Evolutionary conservation across 2,113 vertebrate species (phyloP), one percentile per base, ranked within the genome.

Genomic region (Muscicapa adusta): DNA sequence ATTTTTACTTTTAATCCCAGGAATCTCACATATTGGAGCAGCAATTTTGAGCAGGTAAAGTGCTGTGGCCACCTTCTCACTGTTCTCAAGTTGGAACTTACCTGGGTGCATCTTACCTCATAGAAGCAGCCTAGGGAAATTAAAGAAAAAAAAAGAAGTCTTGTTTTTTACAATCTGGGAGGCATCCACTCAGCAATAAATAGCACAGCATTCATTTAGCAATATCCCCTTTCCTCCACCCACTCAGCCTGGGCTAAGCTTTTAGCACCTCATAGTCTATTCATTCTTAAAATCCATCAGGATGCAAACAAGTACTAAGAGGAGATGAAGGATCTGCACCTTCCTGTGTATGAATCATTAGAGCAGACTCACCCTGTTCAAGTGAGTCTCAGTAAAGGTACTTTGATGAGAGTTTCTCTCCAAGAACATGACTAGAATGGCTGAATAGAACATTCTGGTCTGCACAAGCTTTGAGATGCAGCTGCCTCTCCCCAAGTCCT

Each of bases 111-210:
- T 53, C 17, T 50, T 77, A 50, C 34, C 33, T 94, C 51, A 34
- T 68, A 77, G 51, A 81, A 13, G 26, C 25, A 77, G 45, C 60
- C 60, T 38, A 8, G 8, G 8, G 8, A n/a, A n/a, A n/a, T n/a
- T n/a, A 3, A 4, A 5, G 12, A 2, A 18, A 17, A 19, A 9
- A 13, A 17, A 9, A 12, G 13, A 3, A 4, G 0, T 12, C 31
- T 68, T 63, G 26, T 24, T 82, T 84, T 72, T 74, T 68, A 71
- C 47, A 77, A 4, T 42, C 72, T 42, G 18, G 23, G 51, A 91
- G 60, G 58, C 58, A 93, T 57, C 72, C 78, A 62, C 67, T 76
- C 47, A 79, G 47, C 68, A 84, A 91, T 74, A 84, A 94, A 62
- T 34, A 92, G 67, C 45, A 38, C 3, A 18, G 34, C 31, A 8